Base-by-base conservation (phyloP, 2,113 vertebrate species). In the Cryptomyrus ogoouensis region DNA sequence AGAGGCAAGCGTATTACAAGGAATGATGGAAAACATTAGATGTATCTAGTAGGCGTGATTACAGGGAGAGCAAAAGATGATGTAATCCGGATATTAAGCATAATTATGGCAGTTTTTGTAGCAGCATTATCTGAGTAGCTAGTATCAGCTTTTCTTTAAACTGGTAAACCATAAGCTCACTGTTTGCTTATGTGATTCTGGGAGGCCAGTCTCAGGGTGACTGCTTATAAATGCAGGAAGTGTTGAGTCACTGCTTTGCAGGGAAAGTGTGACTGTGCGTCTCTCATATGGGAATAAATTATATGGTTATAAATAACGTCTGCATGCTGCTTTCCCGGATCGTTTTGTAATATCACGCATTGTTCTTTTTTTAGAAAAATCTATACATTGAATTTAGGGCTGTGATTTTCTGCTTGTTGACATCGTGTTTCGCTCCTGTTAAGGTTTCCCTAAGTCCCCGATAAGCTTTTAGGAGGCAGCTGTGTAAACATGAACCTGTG, bases 1-100 rank as follows among this genome's bases (percentile, higher is more conserved):
- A 83, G 44, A 66, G 44, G 53, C 58, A 44, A 87, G 66, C 35
- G 83, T 90, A 87, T 89, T 24, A 35, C 58, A 52, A 42, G 85
- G 88, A 89, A 89, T 46, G 84, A 88, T 31, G 83, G 86, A 7
- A 84, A 44, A 91, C 90, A 46, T 84, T 46, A 49, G 85, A 86
- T 50, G 46, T 24, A 56, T 84, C 39, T 83, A 62, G 62, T 58
- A 9, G 50, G 49, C 42, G 46, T 44, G 21, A 84, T 84, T 46
- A 53, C 27, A 21, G 35, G n/a, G 49, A 39, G 47, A 17, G 49
- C 50, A 39, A 19, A 21, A 31, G 19, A n/a, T 21, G 13, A 17
- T 42, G 35, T 42, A 8, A 80, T 80, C 74, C 17, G 21, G 10
- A 50, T 31, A 50, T 86, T 86, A 83, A 83, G 77, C 77, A 83